Evolutionary conservation across 2,888 invertebrate species (phyloP).

Genomic region (Cantharis rustica): DNA sequence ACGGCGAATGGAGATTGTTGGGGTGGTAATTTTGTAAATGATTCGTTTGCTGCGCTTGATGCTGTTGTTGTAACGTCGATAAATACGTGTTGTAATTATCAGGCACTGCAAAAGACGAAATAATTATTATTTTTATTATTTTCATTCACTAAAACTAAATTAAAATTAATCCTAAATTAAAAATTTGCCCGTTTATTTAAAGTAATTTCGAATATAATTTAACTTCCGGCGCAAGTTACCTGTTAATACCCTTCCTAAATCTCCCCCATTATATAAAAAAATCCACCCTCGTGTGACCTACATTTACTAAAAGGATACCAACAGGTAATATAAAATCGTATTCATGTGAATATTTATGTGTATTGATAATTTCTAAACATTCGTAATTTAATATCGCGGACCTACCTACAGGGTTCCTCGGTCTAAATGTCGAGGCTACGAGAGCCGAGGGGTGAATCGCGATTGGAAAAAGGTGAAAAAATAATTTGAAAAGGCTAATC

Average conservation of each 20-base stretch:
- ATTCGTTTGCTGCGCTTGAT: slow-evolving; percentile 51
- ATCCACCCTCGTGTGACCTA: slow-evolving; percentile 30
- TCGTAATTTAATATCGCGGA: too few species aligned
- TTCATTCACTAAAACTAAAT: too few species aligned
- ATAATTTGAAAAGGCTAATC: too few species aligned
- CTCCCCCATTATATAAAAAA: slow-evolving; percentile 1
- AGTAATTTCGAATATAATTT: slow-evolving; percentile 29
- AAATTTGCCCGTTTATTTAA: background rate
- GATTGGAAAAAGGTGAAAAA: too few species aligned
- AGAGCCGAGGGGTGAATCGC: too few species aligned
- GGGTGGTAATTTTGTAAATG: slow-evolving; percentile 48
- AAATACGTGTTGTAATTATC: slow-evolving; percentile 67
- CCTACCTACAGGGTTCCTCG: too few species aligned
- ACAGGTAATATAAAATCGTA: slow-evolving; percentile 12
- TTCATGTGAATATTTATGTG: slow-evolving; percentile 3
- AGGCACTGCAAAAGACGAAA: slow-evolving; percentile 61
- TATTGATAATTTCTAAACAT: too few species aligned
- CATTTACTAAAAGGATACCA: slow-evolving; percentile 23
- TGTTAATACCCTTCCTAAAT: slow-evolving; percentile 15
- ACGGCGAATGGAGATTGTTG: slow-evolving; percentile 57
- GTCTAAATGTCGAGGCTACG: too few species aligned
- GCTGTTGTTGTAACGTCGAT: slow-evolving; percentile 55
- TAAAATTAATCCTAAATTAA: too few species aligned
- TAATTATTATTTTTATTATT: too few species aligned
- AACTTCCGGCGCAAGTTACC: slow-evolving; percentile 33